A percentile compares a stretch with the other conserved stretches of the same genome.
These are phyloP conservation scores for Chelonus insularis DNA, from an alignment of 1,140 invertebrate species.

Conservation along the genomic window DNA sequence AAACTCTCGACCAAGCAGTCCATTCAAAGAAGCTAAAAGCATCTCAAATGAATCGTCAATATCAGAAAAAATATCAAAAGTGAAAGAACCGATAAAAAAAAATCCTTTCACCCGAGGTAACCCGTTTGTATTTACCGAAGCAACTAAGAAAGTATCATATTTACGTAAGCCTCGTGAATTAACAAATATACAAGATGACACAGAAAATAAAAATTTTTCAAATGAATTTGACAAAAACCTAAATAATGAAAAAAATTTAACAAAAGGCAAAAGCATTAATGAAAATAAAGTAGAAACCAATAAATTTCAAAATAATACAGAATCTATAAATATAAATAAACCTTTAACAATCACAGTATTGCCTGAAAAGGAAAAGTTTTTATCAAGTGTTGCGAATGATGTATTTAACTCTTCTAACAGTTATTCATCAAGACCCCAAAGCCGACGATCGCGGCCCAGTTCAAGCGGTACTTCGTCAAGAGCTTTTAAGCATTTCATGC, in stretches of 20 bases:
- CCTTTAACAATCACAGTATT: background rate
- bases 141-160: too few species aligned
- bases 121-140: too few species aligned
- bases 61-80: too few species aligned
- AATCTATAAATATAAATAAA: background rate
- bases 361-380: slow-evolving; percentile 10
- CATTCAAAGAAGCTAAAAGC: background rate
- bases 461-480: background rate
- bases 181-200: too few species aligned
- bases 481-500: slow-evolving; percentile 6
- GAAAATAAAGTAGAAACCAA: too few species aligned
- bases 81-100: background rate
- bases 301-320: too few species aligned
- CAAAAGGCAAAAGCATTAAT: too few species aligned
- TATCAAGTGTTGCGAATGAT: slow-evolving; percentile 38
- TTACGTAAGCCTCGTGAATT: too few species aligned
- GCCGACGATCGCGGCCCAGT: slow-evolving; percentile 12
- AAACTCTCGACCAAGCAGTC: background rate
- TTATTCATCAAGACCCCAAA: slow-evolving; percentile 31
- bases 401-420: slow-evolving; percentile 31
- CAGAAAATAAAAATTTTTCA: too few species aligned
- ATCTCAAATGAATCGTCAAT: background rate
- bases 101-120: too few species aligned
- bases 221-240: too few species aligned
- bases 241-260: too few species aligned